Conservation (phyloP, 2,888 invertebrate species). For the Morinoia aosen region DNA sequence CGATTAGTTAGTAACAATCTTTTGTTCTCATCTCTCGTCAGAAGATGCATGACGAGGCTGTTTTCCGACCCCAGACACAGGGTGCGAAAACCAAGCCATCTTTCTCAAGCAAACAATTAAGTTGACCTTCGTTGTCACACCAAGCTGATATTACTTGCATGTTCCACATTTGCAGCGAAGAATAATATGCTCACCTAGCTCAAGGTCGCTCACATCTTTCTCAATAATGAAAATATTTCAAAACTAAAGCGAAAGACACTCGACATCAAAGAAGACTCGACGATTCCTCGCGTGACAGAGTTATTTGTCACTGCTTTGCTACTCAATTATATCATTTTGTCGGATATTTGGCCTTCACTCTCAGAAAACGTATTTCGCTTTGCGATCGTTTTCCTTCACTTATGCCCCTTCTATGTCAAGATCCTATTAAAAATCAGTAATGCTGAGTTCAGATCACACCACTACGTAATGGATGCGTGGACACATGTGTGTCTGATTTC, state of each 20-base stretch:
- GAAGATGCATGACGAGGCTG: slow-evolving; percentile 5
- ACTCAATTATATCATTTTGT: not conserved
- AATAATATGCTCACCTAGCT: not conserved
- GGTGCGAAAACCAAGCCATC: slow-evolving; percentile 4
- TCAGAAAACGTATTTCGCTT: not conserved
- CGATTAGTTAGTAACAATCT: not conserved
- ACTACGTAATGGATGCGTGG: too few species aligned
- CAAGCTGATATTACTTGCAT: not conserved
- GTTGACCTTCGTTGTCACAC: not conserved
- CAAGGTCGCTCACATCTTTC: not conserved
- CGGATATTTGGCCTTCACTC: not conserved
- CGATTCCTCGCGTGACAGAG: not conserved
- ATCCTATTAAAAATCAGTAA: not conserved
- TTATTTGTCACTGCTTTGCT: not conserved
- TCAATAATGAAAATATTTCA: not conserved
- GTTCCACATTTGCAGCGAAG: not conserved
- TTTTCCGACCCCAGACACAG: not conserved
- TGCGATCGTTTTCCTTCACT: not conserved
- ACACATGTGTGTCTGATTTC: not conserved
- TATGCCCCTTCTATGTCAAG: not conserved
- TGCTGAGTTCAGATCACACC: too few species aligned
- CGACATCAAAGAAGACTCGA: not conserved
- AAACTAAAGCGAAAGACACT: not conserved
- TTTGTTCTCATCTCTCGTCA: not conserved
- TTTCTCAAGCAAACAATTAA: not conserved